Evolutionary conservation across 2,113 vertebrate species (phyloP).

Genomic region (Anolis sagrei): DNA sequence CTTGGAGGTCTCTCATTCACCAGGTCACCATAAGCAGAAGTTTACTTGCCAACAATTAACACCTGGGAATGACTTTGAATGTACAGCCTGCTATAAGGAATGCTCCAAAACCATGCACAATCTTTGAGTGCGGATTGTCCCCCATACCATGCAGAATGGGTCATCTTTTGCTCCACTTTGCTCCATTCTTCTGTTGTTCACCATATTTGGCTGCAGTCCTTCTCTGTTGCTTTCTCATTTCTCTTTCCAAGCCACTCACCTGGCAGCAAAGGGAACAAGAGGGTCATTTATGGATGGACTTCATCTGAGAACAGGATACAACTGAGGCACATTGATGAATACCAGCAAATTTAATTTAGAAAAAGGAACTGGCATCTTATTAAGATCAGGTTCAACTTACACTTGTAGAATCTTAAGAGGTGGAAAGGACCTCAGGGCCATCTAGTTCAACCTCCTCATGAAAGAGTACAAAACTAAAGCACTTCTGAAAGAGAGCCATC

Average conservation of each 20-base stretch:
- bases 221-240: slow-evolving; percentile 62
- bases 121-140: slow-evolving; percentile 10
- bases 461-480: neutral
- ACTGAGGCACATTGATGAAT: neutral
- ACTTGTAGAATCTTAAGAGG: no score
- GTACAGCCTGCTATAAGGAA: neutral
- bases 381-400: no score
- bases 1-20: no score
- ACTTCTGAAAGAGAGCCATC: no score
- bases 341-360: neutral
- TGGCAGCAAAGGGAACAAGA: slow-evolving; percentile 35
- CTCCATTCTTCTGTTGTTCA: slow-evolving; percentile 37
- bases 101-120: neutral
- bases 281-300: neutral
- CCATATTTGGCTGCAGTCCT: neutral
- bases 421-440: no score
- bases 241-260: slow-evolving; percentile 62
- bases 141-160: neutral
- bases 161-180: slow-evolving; percentile 61
- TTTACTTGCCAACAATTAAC: no score
- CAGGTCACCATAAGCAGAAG: no score
- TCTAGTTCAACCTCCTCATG: no score
- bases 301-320: neutral
- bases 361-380: neutral
- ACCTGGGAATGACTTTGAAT: neutral